Evolutionary conservation across 2,113 vertebrate genomes (phyloP).

Genomic region (Syrmaticus mikado): DNA sequence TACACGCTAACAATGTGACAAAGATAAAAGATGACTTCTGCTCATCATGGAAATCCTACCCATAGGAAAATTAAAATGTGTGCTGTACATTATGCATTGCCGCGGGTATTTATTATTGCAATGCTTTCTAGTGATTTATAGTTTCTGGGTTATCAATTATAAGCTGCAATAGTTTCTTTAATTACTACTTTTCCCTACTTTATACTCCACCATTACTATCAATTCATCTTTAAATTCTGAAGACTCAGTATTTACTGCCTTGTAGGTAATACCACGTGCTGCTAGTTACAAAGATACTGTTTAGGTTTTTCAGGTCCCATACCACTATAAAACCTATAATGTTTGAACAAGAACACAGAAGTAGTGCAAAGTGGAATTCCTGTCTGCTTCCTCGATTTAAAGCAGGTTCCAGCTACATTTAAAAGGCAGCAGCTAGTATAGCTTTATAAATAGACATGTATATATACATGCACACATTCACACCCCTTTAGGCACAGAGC

Average conservation of each 20-base stretch:
- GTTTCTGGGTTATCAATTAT: background rate
- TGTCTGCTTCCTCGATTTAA: background rate
- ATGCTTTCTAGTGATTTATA: background rate
- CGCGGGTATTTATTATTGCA: background rate
- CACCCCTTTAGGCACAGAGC: background rate
- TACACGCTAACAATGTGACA: background rate
- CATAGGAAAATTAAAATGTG: background rate
- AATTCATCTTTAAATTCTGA: background rate
- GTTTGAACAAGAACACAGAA: background rate
- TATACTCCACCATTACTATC: background rate
- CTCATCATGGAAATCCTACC: background rate
- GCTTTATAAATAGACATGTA: background rate
- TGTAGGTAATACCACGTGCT: background rate
- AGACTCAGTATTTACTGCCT: background rate
- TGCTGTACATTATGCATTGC: background rate
- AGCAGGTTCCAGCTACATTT: background rate
- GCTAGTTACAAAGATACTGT: background rate
- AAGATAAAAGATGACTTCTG: background rate
- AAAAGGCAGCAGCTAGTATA: background rate
- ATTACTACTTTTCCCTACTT: background rate
- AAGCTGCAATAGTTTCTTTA: background rate
- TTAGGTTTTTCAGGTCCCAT: background rate
- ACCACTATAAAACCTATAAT: background rate
- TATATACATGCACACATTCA: background rate
- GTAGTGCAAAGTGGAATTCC: background rate